Base-by-base conservation (phyloP, 2,888 invertebrate species). In the Parthenolecanium corni region DNA sequence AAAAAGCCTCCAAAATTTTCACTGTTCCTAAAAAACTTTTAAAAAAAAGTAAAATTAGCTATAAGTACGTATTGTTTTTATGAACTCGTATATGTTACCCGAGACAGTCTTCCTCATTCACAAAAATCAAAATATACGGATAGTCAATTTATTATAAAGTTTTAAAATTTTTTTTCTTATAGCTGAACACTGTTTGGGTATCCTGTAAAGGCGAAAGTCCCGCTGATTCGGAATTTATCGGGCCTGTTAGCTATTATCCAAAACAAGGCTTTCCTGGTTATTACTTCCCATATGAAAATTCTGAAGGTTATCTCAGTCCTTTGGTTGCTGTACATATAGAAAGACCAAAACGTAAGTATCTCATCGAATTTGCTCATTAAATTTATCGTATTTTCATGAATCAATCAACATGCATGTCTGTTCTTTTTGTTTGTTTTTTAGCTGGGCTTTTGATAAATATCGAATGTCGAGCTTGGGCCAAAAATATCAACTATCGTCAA, bases 161-260 rank as follows among this genome's bases (percentile, higher is more conserved):
- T n/a, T n/a, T n/a, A n/a, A n/a, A n/a, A n/a, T 31, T 18, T 46
- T 53, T 56, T 62, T 63, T 54, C 51, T 64, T 66, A 18, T 52
- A 69, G 69, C 36, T 69, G 52, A 84, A 87, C 71, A 89, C 88
- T 70, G 81, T 95, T 68, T 94, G 93, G 86, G 82, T 97, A 14
- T 86, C 89, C 4, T 97, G 96, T 73, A 84, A 89, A 70, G 96
- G 96, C 47, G 94, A 94, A 79, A 90, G 88, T 74, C 87, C 92
- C 0, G 86, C 89, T 0, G 95, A 95, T 76, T 78, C 85, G 65
- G 95, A 96, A 75, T 89, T 92, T 74, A 81, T 95, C 66, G 95
- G 95, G 0, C 82, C 84, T 1, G 78, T 95, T 65, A 77, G 81
- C 65, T 93, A 93, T 76, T 77, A 82, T 67, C 91, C 91, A 0